phyloP scores from a whole-genome alignment of 2,113 vertebrate genomes.

The Sardina pilchardus region DNA sequence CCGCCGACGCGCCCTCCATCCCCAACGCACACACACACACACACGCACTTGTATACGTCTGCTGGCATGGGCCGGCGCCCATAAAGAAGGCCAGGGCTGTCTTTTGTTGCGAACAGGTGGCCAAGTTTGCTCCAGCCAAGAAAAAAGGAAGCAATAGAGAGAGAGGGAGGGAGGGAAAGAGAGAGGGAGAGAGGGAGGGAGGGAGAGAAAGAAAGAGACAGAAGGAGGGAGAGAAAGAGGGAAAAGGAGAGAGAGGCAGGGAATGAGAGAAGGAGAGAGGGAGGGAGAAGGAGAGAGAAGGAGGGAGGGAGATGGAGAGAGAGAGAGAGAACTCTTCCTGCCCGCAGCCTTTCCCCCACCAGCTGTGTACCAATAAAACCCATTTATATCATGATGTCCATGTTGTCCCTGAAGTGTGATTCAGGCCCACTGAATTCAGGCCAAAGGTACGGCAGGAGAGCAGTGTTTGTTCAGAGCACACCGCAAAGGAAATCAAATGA shows the following conservation, averaged over 20 bases:
- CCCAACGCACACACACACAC: too few relatives aligned
- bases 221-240: slow-evolving; percentile 38
- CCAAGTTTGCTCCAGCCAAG: slow-evolving; percentile 64
- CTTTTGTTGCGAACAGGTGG: slow-evolving; percentile 72
- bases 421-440: slow-evolving; percentile 47
- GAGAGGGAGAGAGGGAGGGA: slow-evolving; percentile 41
- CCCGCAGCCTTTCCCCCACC: slow-evolving; percentile 60
- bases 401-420: slow-evolving; percentile 64
- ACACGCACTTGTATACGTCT: slow-evolving; percentile 57
- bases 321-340: slow-evolving; percentile 21
- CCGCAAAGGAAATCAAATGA: background rate
- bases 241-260: slow-evolving; percentile 45
- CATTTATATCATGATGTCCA: slow-evolving; percentile 73
- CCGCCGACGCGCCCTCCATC: slow-evolving; percentile 40
- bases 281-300: slow-evolving; percentile 60
- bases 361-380: slow-evolving; percentile 75
- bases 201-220: slow-evolving; percentile 27
- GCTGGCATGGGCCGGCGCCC: slow-evolving; percentile 47
- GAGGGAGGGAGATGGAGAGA: slow-evolving; percentile 23
- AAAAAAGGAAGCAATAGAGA: slow-evolving; percentile 56
- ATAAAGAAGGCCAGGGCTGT: slow-evolving; percentile 59
- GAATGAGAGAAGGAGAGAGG: slow-evolving; percentile 4
- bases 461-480: background rate
- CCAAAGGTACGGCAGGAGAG: slow-evolving; percentile 38
- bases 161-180: background rate